Evolutionary conservation across 2,888 invertebrate species (phyloP).

Genomic region (Leucoma salicis): DNA sequence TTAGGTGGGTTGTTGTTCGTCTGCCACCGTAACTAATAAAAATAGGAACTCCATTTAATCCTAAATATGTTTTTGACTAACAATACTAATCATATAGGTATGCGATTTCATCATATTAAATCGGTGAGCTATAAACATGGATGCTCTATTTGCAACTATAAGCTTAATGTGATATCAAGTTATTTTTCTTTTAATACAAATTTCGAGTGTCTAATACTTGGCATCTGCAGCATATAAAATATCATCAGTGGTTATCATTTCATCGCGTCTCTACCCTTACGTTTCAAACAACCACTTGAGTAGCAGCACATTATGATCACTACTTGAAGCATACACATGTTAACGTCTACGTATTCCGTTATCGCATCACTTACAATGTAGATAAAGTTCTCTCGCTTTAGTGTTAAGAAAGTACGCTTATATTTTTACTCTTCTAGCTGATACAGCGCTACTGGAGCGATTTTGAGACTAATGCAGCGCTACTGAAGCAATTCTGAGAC

Average conservation of each 20-base stretch:
- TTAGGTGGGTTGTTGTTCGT: too few relatives aligned
- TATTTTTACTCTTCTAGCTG: constrained; percentile 12
- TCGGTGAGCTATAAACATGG: too few relatives aligned
- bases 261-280: constrained; percentile 31
- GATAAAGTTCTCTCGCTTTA: constrained; percentile 28
- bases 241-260: constrained; percentile 6
- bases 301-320: constrained; percentile 30
- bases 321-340: constrained; percentile 32
- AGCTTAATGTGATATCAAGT: too few relatives aligned
- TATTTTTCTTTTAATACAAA: too few relatives aligned
- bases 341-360: constrained; percentile 32
- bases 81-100: too few relatives aligned
- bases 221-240: background rate
- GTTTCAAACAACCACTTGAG: constrained; percentile 32
- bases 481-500: constrained; percentile 2
- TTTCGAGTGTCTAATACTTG: too few relatives aligned
- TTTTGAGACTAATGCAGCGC: constrained; percentile 12
- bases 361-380: constrained; percentile 31
- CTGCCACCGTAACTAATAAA: too few relatives aligned
- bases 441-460: constrained; percentile 14
- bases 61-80: too few relatives aligned
- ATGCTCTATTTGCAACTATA: too few relatives aligned
- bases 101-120: too few relatives aligned
- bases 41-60: too few relatives aligned
- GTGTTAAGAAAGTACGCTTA: constrained; percentile 11